Evolutionary conservation across 2,113 vertebrate genomes (phyloP), one percentile per base, ranked within the genome.

Genomic region (Cyprinus carpio): DNA sequence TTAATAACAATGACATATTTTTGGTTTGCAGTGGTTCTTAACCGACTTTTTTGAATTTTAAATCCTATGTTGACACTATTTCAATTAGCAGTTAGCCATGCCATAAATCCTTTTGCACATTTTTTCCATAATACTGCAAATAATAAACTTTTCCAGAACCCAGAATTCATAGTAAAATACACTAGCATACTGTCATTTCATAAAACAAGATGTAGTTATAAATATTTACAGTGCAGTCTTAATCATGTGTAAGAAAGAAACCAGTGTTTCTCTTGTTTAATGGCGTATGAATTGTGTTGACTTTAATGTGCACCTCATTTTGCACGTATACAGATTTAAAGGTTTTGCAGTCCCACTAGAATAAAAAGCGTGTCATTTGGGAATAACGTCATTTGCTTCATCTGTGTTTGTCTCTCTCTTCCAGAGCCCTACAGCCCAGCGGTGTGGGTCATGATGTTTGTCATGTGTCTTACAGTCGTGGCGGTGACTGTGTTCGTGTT

Each of bases 381-480:
- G 46, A 76, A 76, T 51, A 16, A 37, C n/a, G 60, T 60, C 29
- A 37, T 80, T 34, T 40, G 29, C 9, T 83, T 27, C n/a, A 15
- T 72, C 81, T 72, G 20, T 54, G 6, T 18, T 46, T 29, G 7
- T 37, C 67, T 71, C 5, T 83, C 31, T 71, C 7, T 85, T 49
- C 3, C 88, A 96, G 95, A 96, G 85, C 95, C 95, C 1, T 96
- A 95, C 91, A 96, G 95, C 75, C 94, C 95, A 0, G 95, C 95
- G 0, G 95, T 96, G 72, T 96, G 95, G 95, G 94, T 96, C 87
- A 99, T 99, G 98, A 99, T 99, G 98, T 99, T 99, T 1, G 98
- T 99, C 90, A 99, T 99, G 97, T 99, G 98, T 90, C 96, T 99
- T 87, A 97, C 97, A 0, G 97, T 99, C 40, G 98, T 99, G 72